Evolutionary conservation across 2,888 invertebrate species (phyloP).

Genomic region (Platycnemis pennipes): DNA sequence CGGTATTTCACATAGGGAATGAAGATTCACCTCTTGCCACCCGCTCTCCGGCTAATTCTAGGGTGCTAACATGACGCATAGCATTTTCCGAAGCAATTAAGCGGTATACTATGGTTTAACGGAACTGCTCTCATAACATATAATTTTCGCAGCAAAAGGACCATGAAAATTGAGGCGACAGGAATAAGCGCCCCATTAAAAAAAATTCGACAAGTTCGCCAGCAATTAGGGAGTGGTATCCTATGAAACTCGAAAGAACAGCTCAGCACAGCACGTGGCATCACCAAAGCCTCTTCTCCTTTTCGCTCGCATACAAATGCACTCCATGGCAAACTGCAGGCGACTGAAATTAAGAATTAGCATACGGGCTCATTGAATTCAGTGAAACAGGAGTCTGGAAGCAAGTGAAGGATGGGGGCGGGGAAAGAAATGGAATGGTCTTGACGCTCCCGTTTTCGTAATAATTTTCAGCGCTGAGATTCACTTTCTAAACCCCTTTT

Average conservation of each 20-base stretch:
- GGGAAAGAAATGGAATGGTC: no score
- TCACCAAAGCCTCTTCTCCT: neutral
- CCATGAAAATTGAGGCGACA: neutral
- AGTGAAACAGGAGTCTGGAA: neutral
- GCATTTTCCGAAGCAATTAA: no score
- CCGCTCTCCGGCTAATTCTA: no score
- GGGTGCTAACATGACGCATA: no score
- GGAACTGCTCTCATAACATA: no score
- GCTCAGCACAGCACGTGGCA: neutral
- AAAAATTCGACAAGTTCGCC: neutral
- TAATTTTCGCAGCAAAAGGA: no score
- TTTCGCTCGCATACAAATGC: neutral
- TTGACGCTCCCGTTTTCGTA: no score
- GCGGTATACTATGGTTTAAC: no score
- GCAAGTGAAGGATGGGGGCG: neutral
- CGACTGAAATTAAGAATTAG: neutral
- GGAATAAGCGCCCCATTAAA: neutral
- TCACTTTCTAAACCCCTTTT: no score
- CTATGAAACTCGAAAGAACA: neutral
- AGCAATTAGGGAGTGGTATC: neutral
- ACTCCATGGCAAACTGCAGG: neutral
- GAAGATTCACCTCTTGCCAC: no score
- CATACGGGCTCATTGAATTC: neutral
- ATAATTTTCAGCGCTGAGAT: no score
- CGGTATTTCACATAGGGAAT: no score